Percentiles rank a stretch among this genome's conserved stretches.
These are phyloP conservation scores for Aptenodytes patagonicus DNA, from an alignment of 2,113 vertebrate genomes.

Conservation along the genomic window DNA sequence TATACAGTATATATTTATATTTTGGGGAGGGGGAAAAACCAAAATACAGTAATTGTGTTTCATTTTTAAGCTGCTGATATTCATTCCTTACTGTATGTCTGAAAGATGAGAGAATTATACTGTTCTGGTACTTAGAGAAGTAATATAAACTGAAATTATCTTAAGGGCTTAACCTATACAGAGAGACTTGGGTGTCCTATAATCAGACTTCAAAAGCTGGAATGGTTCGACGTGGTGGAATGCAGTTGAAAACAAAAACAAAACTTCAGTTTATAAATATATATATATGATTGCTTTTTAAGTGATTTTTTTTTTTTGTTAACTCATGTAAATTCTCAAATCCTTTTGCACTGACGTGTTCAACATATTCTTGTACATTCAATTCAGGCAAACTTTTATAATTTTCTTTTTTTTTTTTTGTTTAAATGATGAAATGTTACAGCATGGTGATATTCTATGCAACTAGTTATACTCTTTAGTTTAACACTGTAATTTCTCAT, in stretches of 20 bases:
- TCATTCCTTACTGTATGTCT: conserved; percentile 77
- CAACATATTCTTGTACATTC: conserved; percentile 82
- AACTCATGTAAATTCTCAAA: conserved; percentile 85
- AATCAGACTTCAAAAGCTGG: conserved; percentile 63
- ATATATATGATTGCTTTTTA: conserved; percentile 78
- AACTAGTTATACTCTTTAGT: conserved; percentile 90
- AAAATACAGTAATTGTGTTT: conserved; percentile 73
- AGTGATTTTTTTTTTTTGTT: conserved; percentile 81
- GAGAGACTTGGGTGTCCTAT: conserved; percentile 3
- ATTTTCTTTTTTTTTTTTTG: conserved; percentile 76
- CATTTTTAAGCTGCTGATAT: conserved; percentile 79
- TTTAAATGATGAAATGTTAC: conserved; percentile 73
- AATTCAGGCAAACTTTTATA: conserved; percentile 83
- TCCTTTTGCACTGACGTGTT: conserved; percentile 97
- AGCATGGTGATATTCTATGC: conserved; percentile 99
- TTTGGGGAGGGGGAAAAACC: conserved; percentile 69
- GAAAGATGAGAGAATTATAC: conserved; percentile 64
- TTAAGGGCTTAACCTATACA: conserved; percentile 74
- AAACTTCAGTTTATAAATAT: conserved; percentile 66
- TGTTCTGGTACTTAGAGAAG: conserved; percentile 61
- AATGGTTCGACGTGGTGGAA: conserved; percentile 51
- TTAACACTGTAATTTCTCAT: conserved; percentile 84
- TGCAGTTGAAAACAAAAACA: conserved; percentile 55
- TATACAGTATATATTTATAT: conserved; percentile 85
- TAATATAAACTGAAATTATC: conserved; percentile 62